Evolutionary conservation across 1,140 invertebrate species (phyloP), one percentile per base, ranked within the genome.

Genomic region (Pinna nobilis): DNA sequence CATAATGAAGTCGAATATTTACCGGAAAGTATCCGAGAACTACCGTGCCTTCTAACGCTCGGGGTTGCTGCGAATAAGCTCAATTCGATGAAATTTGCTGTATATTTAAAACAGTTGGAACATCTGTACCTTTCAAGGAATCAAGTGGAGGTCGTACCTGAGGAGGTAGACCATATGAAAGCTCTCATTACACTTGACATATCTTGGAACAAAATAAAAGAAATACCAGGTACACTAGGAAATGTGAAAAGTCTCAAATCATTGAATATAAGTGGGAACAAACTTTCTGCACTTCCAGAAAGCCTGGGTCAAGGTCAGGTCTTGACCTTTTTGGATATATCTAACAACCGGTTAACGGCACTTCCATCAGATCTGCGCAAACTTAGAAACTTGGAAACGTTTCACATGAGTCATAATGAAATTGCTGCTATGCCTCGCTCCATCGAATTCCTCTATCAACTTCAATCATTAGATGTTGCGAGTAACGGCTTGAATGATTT

Each of bases 401-500:
- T 88, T 60, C 69, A 79, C 25, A 57, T 88, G 3, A 74, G 76
- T 35, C 64, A 83, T 61, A 88, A 88, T 69, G 81, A 87, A 68
- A 82, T 88, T 1, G 77, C 77, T 11, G 76, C 74, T 30, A 80
- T 88, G 69, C 86, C 85, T 2, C 79, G 77, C 39, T 86, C 85
- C 5, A 79, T 88, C 9, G 82, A 86, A 23, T 82, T 77, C 53
- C 50, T 87, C 39, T 83, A 85, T 49, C 82, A 82, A 60, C 76
- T 86, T 20, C 74, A 79, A 5, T 78, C 78, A 7, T 57, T 88
- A 9, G 79, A 87, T 51, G 76, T 87, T 32, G 61, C 81, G 7
- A 70, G 69, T 33, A 89, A 88, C 61, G 76, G 80, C 11, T 50
- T 89, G n/a, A 85, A 80, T 15, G 85, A 86, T 28, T 59, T 88